These are phyloP conservation scores for Stegophylla sp. DNA, from an alignment of 2,888 invertebrate genomes.

Conservation along the genomic window DNA sequence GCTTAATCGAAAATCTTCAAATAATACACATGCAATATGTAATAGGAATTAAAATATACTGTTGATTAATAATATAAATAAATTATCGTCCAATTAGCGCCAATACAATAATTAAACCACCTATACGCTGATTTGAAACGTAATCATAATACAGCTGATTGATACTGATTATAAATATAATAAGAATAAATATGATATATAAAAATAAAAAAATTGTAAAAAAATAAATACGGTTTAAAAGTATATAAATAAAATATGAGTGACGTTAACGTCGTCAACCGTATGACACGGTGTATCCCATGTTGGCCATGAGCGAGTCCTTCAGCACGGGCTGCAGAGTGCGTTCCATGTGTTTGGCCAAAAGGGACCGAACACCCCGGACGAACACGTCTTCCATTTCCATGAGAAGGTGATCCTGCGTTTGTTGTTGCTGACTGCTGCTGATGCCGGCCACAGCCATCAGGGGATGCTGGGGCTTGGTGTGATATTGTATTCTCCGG, in stretches of 20 bases:
- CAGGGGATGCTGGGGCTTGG: slow-evolving; percentile 10
- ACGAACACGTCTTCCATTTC: slow-evolving; percentile 87
- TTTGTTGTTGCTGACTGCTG: not conserved
- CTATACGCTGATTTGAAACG: too few species aligned
- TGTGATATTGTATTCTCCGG: slow-evolving; percentile 29
- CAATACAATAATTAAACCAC: too few species aligned
- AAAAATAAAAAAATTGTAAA: not conserved
- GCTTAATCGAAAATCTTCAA: too few species aligned
- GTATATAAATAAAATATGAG: not conserved
- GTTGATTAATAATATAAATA: too few species aligned
- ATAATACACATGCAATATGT: too few species aligned
- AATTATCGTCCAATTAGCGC: too few species aligned
- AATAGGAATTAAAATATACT: too few species aligned
- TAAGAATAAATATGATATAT: not conserved
- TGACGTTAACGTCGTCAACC: slow-evolving; percentile 67
- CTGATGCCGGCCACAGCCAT: not conserved
- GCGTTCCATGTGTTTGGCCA: slow-evolving; percentile 82
- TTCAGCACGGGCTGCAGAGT: slow-evolving; percentile 84
- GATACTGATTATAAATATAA: not conserved
- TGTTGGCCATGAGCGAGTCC: slow-evolving; percentile 84
- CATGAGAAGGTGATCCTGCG: slow-evolving; percentile 38
- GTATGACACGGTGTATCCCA: slow-evolving; percentile 86
- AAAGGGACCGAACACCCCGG: slow-evolving; percentile 79
- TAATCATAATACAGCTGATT: too few species aligned
- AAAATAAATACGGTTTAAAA: not conserved